These are phyloP conservation scores for Sphecodes monilicornis DNA, from an alignment of 2,888 invertebrate species.

Conservation along the genomic window DNA sequence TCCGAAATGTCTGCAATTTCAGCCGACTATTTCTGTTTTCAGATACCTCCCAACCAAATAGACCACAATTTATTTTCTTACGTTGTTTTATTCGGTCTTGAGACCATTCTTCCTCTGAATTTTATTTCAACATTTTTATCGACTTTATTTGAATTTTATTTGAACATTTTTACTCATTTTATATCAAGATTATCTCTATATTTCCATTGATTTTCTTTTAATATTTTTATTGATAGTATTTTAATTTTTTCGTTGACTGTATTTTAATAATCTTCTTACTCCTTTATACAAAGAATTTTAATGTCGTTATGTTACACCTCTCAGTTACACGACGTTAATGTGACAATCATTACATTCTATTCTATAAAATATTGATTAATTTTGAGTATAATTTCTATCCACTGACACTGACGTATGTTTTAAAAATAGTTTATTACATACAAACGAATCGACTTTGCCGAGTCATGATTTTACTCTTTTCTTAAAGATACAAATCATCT, in stretches of 20 bases:
- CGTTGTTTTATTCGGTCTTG: background rate
- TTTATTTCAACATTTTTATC: background rate
- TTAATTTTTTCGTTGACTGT: too few relatives aligned
- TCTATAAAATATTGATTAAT: background rate
- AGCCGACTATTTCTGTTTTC: background rate
- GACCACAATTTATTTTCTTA: background rate
- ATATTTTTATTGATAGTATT: too few relatives aligned
- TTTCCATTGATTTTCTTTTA: too few relatives aligned
- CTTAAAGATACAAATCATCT: background rate
- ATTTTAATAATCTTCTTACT: too few relatives aligned
- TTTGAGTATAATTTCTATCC: background rate
- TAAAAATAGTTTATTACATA: background rate
- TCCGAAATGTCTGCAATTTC: background rate
- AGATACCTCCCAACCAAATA: background rate
- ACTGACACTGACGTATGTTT: background rate
- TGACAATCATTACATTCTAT: background rate
- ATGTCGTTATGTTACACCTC: too few relatives aligned
- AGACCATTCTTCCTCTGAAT: background rate
- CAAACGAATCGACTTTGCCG: too few relatives aligned
- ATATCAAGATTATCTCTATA: too few relatives aligned
- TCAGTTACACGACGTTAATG: too few relatives aligned
- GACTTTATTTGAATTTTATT: background rate
- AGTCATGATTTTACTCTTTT: background rate
- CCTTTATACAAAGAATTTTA: too few relatives aligned
- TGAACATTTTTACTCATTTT: too few relatives aligned